Evolutionary conservation across 1,140 invertebrate genomes (phyloP).

Genomic region (Cheumatopsyche charites): DNA sequence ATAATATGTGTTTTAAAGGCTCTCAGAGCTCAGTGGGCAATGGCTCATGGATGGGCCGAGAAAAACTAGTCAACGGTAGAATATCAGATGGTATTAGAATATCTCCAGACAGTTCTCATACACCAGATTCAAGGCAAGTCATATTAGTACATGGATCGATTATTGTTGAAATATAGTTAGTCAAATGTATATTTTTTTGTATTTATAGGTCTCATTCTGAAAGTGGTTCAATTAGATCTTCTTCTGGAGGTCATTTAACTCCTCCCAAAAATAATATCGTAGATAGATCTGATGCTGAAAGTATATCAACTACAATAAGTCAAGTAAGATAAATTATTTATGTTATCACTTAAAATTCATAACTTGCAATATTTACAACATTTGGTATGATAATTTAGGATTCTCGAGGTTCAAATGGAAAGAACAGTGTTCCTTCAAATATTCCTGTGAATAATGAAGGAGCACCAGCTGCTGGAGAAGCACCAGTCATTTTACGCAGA

Average conservation of each 20-base stretch:
- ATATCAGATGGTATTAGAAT: conserved; percentile 30
- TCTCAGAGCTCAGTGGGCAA: conserved; percentile 38
- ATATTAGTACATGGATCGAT: too few species aligned
- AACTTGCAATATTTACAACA: not conserved
- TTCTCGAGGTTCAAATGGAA: conserved; percentile 42
- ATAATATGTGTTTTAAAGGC: conserved; percentile 29
- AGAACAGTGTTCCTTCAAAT: conserved; percentile 3
- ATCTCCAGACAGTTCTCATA: conserved; percentile 44
- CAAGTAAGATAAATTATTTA: conserved; percentile 50
- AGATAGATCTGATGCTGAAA: conserved; percentile 78
- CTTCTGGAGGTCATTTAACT: conserved; percentile 52
- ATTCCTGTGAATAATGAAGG: not conserved
- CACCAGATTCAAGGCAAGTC: conserved; percentile 45
- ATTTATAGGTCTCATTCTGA: conserved; percentile 56
- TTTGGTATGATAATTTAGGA: conserved; percentile 30
- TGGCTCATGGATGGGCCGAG: conserved; percentile 36
- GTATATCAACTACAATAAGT: conserved; percentile 78
- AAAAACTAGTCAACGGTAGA: conserved; percentile 37
- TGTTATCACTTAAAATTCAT: not conserved
- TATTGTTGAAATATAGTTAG: conserved; percentile 17
- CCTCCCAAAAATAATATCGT: conserved; percentile 49
- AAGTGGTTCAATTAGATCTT: conserved; percentile 59
- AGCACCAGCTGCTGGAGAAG: not conserved
- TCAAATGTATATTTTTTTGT: conserved; percentile 1
- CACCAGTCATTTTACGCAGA: conserved; percentile 39